Base-by-base conservation (phyloP, 2,888 invertebrate species). In the Drosophila neoperkinsi region DNA sequence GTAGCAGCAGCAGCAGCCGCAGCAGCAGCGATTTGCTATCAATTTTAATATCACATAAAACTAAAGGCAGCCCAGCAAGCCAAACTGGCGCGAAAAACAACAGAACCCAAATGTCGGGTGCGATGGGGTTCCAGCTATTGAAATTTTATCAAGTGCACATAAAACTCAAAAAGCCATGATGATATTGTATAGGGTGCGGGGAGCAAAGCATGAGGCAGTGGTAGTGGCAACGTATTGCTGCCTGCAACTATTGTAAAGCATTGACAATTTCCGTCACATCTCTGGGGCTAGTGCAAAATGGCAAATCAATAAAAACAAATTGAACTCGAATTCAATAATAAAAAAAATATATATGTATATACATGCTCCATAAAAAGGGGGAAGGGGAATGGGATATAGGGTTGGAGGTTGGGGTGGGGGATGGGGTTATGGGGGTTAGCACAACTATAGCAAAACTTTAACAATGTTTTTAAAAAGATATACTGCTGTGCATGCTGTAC, bases 301-400 rank as follows among this genome's bases (percentile, higher is more conserved):
- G 90, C 91, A 88, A 90, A 91, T 91, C 91, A 91, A 91, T 91
- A 91, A 91, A 91, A 91, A 84, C 90, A 90, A 91, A 91, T 91
- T 91, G 91, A 91, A 90, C 84, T 86, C 79, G 83, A 91, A 91
- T 84, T 84, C 90, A 87, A 91, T 89, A 89, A 91, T 84, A 91
- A 83, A 82, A 78, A 74, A 65, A 64, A 56, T 49, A 74, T 38
- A 59, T 52, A 77, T 51, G 69, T 34, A 51, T 52, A 41, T 52
- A 46, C 16, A 36, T 53, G 25, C 46, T 16, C 46, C 25, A 46
- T 46, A 16, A 46, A 46, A 25, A 9, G 9, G 16, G 25, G 25
- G 46, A 2, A 25, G 9, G 46, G 46, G 16, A 46, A 46, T 25
- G 25, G 25, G 16, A 52, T 36, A 46, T 21, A 7, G 28, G 30